Evolutionary conservation across 1,140 invertebrate genomes (phyloP).

Genomic region (Apis dorsata): DNA sequence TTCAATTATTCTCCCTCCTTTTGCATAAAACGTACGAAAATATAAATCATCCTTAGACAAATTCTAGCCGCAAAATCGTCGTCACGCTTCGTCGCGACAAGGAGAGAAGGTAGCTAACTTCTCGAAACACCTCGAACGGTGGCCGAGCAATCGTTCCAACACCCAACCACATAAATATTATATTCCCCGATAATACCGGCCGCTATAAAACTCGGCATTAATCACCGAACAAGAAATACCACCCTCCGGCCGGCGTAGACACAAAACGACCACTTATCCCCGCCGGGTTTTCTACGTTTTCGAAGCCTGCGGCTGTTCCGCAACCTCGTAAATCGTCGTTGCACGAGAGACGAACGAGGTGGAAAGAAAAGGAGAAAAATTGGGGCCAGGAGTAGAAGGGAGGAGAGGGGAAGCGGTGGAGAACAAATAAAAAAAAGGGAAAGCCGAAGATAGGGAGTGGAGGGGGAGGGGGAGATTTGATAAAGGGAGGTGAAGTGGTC

Average conservation of each 20-base stretch:
- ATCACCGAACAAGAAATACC: slow-evolving; percentile 57
- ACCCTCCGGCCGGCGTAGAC: slow-evolving; percentile 40
- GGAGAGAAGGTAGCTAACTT: neutral
- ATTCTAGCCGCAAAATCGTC: neutral
- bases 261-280: slow-evolving; percentile 50
- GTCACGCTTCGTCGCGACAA: neutral
- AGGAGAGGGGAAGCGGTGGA: slow-evolving; percentile 1
- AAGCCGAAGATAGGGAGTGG: neutral
- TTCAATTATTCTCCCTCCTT: too few species aligned
- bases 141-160: neutral
- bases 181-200: slow-evolving; percentile 36
- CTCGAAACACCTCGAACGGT: too few species aligned
- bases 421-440: neutral
- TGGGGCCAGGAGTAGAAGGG: neutral
- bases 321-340: slow-evolving; percentile 55
- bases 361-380: neutral
- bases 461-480: neutral
- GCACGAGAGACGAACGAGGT: slow-evolving; percentile 33
- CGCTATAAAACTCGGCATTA: slow-evolving; percentile 58
- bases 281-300: slow-evolving; percentile 41
- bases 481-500: slow-evolving; percentile 28
- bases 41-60: neutral
- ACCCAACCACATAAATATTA: slow-evolving; percentile 37
- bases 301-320: slow-evolving; percentile 54
- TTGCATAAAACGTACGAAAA: too few species aligned